Percentiles rank a stretch among this genome's conserved stretches.
Conservation (phyloP, 2,888 invertebrate genomes). For the Xiphydria camelus region DNA sequence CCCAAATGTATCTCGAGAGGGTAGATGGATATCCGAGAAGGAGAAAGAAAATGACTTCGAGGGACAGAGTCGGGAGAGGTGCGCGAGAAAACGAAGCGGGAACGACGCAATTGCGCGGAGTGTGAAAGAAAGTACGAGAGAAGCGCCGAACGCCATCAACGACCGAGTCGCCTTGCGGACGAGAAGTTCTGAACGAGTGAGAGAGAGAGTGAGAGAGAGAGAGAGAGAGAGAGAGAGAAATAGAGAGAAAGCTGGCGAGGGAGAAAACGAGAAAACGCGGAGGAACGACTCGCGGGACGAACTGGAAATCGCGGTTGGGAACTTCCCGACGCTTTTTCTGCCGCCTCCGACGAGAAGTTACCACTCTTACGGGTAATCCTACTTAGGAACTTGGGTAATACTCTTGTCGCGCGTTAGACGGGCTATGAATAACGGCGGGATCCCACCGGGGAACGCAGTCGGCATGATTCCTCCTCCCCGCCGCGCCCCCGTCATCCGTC, state of each 20-base stretch:
- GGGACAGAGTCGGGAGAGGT: no score
- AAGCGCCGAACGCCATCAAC: no score
- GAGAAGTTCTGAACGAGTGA: no score
- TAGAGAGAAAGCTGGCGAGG: background rate
- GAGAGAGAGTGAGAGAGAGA: background rate
- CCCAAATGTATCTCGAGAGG: conserved; percentile 7
- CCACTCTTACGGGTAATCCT: conserved; percentile 40
- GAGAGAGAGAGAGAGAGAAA: background rate
- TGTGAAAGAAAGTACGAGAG: conserved; percentile 7
- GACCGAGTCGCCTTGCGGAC: no score
- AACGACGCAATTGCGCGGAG: background rate
- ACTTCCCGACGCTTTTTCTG: conserved; percentile 12
- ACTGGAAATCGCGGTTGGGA: conserved; percentile 16
- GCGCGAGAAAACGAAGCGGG: no score
- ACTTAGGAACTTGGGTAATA: conserved; percentile 43
- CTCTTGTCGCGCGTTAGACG: conserved; percentile 16
- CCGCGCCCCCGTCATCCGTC: no score
- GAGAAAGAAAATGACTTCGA: conserved; percentile 4
- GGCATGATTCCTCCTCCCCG: no score
- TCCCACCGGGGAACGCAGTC: conserved; percentile 30
- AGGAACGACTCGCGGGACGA: conserved; percentile 6
- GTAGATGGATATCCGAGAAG: background rate
- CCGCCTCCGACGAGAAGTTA: conserved; percentile 14
- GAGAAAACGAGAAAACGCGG: conserved; percentile 3
- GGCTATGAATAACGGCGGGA: conserved; percentile 47